Evolutionary conservation across 2,797 vertebrate species (phyloP).

Genomic region (Thaleichthys pacificus): DNA sequence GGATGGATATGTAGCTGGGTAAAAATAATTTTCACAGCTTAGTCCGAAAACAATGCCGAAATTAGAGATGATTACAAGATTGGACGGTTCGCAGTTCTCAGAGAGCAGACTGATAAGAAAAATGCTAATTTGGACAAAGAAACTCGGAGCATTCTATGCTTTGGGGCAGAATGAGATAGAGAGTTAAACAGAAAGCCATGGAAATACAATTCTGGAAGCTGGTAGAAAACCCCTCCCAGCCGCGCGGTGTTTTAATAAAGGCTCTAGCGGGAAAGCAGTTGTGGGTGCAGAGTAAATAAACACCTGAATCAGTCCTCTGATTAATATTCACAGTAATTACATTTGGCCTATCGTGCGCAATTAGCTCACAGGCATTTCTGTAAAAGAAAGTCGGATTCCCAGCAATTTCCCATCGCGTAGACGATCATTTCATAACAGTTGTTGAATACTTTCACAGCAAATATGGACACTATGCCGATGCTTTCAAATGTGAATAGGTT

Average conservation of each 20-base stretch:
- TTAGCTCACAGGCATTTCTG: background rate
- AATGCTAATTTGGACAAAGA: too few relatives aligned
- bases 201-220: background rate
- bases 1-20: conserved; percentile 16
- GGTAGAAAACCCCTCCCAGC: too few relatives aligned
- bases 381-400: background rate
- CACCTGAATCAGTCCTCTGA: background rate
- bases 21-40: conserved; percentile 33
- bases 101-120: background rate
- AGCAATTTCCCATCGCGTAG: too few relatives aligned
- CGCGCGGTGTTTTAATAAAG: too few relatives aligned
- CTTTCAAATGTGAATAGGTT: too few relatives aligned
- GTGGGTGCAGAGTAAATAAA: too few relatives aligned
- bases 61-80: background rate
- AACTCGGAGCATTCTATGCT: too few relatives aligned
- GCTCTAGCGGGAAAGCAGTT: too few relatives aligned
- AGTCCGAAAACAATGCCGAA: background rate
- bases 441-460: too few relatives aligned
- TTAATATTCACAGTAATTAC: conserved; percentile 7
- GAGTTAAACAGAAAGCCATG: background rate
- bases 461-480: too few relatives aligned
- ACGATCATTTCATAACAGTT: too few relatives aligned
- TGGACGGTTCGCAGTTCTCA: background rate
- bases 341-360: background rate
- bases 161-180: background rate